Conservation (phyloP, 1,140 invertebrate species). For the Pseudomyrmex cubaensis region DNA sequence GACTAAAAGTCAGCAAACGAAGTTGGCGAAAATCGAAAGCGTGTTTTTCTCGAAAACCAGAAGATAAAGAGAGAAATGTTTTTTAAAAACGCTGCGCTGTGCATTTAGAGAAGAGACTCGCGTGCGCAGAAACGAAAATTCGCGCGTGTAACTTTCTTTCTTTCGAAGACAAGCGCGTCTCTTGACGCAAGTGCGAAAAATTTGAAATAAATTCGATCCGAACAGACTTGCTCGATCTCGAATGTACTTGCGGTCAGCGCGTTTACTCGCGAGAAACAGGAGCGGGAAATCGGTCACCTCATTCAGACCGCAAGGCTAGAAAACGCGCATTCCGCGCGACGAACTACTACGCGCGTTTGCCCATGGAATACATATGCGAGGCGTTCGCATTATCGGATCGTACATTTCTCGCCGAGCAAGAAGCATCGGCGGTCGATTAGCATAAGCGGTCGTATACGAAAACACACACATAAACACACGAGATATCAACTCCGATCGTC, state of each 20-base stretch:
- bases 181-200: neutral
- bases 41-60: neutral
- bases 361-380: neutral
- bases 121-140: no score
- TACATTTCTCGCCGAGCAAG: neutral
- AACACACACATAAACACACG: neutral
- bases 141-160: no score
- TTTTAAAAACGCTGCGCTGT: no score
- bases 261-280: neutral
- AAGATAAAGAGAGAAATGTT: no score
- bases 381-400: neutral
- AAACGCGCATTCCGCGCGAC: constrained; percentile 37
- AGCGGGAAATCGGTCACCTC: constrained; percentile 1
- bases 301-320: constrained; percentile 18
- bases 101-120: no score
- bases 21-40: neutral
- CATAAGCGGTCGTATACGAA: neutral
- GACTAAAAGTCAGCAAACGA: neutral
- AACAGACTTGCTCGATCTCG: neutral
- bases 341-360: neutral
- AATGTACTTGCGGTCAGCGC: neutral
- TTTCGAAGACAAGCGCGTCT: neutral
- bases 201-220: no score
- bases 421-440: neutral
- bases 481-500: neutral